Base-by-base conservation (phyloP, 2,888 invertebrate species). In the Polymixis flavicincta region DNA sequence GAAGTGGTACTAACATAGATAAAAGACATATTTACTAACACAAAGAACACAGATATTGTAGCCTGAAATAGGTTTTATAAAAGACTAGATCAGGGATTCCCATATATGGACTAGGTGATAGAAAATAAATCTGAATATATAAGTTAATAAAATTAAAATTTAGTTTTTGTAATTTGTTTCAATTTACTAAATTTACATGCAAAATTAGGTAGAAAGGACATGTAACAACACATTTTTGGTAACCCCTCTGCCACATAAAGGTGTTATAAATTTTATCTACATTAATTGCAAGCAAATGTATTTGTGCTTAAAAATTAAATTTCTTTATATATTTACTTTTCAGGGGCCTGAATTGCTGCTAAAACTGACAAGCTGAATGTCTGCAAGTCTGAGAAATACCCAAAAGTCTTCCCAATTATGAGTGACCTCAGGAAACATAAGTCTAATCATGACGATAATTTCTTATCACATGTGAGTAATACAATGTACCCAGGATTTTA, bases 331-430 rank as follows among this genome's bases (percentile, higher is more conserved):
- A 4, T 57, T n/a, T 9, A n/a, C 55, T 11, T 82, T 85, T 72
- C 86, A 85, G 85, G 28, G 25, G 37, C 25, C 48, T 0, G 37
- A 72, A 59, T 60, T 74, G 17, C 32, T 52, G n/a, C 54, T 84
- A 17, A 74, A 68, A 13, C 0, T 85, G 67, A 71, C 59, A 85
- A 68, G 50, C 37, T 74, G 4, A n/a, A 67, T 25, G 48, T 82
- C 11, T 17, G 77, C 42, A 82, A 66, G 57, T 85, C 84, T 65
- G 55, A 74, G 0, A 69, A 61, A 37, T 85, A 85, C 54, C 45
- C 75, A 37, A 54, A 64, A 64, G 45, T 68, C 9, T 85, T 85
- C 14, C 13, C 67, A n/a, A 63, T 66, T 45, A 22, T 0, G 0
- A 74, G 25, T 42, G 65, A 61, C 14, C 50, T 84, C 11, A 22